Percentiles rank a stretch among this genome's conserved stretches.
These are phyloP conservation scores for Rhombomys opimus DNA, from an alignment of 2,113 vertebrate species.

Conservation along the genomic window DNA sequence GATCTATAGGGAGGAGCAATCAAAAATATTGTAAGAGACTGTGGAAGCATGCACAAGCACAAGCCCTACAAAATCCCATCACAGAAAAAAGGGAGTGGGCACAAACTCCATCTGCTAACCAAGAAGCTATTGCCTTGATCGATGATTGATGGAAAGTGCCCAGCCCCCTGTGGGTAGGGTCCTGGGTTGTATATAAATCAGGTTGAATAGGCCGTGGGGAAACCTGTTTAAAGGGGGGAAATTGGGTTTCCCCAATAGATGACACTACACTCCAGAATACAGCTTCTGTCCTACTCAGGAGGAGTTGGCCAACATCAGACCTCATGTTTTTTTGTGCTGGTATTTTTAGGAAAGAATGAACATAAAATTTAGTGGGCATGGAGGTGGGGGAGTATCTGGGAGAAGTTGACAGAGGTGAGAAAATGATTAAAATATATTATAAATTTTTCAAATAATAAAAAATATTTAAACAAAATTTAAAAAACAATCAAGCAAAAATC, in stretches of 20 bases:
- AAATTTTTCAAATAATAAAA: background rate
- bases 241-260: background rate
- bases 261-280: background rate
- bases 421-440: background rate
- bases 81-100: background rate
- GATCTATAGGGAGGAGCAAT: background rate
- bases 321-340: background rate
- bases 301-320: background rate
- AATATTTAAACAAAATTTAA: background rate
- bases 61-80: background rate
- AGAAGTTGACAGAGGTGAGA: background rate
- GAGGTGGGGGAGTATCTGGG: background rate
- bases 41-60: background rate
- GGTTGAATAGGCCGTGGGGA: background rate
- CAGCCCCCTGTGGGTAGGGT: background rate
- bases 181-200: background rate
- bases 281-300: background rate
- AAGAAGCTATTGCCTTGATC: background rate
- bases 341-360: background rate
- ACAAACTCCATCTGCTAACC: background rate
- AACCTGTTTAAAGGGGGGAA: background rate
- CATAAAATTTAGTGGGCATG: background rate
- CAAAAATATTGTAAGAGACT: background rate
- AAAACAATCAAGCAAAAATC: background rate
- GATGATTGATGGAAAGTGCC: background rate